Evolutionary conservation across 2,888 invertebrate genomes (phyloP).

Genomic region (Chrysotoxum bicinctum): DNA sequence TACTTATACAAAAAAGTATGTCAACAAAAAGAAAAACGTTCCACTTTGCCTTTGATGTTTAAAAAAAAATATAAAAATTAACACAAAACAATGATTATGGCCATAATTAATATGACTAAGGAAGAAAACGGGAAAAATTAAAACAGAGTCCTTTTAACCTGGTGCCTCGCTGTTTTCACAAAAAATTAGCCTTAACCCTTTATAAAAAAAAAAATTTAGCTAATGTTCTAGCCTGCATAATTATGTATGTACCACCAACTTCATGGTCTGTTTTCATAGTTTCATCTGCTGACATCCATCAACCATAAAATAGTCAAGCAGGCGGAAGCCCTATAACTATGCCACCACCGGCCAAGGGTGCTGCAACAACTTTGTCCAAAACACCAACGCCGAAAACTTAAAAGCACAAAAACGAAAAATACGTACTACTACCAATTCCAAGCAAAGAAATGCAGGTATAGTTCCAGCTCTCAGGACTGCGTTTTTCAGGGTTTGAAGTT

Average conservation of each 20-base stretch:
- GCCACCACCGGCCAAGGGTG: background rate
- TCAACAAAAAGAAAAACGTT: no score
- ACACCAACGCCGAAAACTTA: background rate
- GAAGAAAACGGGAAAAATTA: no score
- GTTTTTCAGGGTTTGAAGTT: slow-evolving; percentile 14
- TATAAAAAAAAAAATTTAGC: no score
- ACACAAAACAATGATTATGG: no score
- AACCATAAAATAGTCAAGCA: background rate
- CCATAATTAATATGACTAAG: no score
- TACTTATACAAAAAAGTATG: no score
- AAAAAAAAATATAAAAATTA: no score
- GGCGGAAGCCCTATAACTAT: background rate
- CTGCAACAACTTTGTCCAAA: background rate
- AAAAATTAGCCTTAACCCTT: no score
- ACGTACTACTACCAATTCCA: background rate
- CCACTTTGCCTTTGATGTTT: no score
- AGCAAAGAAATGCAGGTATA: background rate
- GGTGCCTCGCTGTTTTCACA: no score
- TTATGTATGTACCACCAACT: background rate
- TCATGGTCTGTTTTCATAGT: background rate
- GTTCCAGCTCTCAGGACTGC: background rate
- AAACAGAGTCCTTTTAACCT: no score
- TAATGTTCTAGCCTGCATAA: background rate
- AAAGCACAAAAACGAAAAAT: background rate
- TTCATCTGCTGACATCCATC: background rate